A percentile compares a stretch with the other conserved stretches of the same genome.
Evolutionary conservation across 2,797 vertebrate species (phyloP).

Genomic region (Rhyacichthys aspro): DNA sequence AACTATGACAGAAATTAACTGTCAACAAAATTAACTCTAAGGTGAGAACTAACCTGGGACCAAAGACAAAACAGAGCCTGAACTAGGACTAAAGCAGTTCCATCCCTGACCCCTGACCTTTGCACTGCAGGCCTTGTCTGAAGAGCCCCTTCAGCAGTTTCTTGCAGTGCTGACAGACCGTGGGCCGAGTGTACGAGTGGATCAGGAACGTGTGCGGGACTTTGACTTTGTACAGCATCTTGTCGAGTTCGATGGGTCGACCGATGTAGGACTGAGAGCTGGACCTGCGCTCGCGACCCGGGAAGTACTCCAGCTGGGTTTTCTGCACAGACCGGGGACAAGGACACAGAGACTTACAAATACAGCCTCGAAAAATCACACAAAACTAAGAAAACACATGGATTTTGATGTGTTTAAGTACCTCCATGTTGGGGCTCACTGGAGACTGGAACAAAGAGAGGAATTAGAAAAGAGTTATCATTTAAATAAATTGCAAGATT

Average conservation of each 20-base stretch:
- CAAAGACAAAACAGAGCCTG: neutral
- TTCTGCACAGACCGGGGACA: conserved; percentile 81
- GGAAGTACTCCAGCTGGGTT: conserved; percentile 87
- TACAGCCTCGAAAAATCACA: no score
- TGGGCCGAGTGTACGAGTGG: conserved; percentile 95
- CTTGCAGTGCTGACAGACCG: conserved; percentile 97
- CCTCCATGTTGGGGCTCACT: conserved; percentile 91
- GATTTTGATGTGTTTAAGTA: no score
- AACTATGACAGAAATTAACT: no score
- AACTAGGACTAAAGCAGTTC: neutral
- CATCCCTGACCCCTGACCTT: conserved; percentile 80
- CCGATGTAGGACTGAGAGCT: conserved; percentile 93
- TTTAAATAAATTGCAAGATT: no score
- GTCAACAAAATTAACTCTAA: no score
- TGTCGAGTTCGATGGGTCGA: conserved; percentile 93
- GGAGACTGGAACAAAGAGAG: conserved; percentile 80
- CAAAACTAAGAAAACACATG: no score
- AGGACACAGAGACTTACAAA: no score
- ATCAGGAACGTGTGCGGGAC: conserved; percentile 97
- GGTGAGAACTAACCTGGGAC: no score
- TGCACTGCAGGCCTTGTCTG: conserved; percentile 94
- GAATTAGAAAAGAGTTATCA: neutral
- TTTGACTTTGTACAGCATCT: conserved; percentile 95
- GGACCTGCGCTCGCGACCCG: conserved; percentile 88
- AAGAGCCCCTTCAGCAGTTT: conserved; percentile 97